Percentiles rank a stretch among this genome's conserved stretches.
Evolutionary conservation across 2,797 vertebrate genomes (phyloP).

Genomic region (Xenopus petersii): DNA sequence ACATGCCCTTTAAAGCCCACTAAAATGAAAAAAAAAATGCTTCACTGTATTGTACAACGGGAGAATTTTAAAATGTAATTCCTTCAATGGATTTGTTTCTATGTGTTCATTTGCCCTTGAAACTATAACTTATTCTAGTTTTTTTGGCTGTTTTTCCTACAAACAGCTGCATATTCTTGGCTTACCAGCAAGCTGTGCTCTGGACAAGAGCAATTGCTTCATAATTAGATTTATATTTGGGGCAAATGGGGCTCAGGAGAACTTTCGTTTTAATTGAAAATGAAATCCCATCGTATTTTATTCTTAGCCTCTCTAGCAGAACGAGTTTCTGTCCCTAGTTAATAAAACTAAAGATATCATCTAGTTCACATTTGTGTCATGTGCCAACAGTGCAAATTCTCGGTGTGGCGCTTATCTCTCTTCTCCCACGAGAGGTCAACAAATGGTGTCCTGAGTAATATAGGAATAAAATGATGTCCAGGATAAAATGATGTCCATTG

Average conservation of each 20-base stretch:
- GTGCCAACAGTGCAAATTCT: no score
- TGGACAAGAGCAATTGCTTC: not conserved
- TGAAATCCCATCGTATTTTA: constrained; percentile 16
- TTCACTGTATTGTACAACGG: no score
- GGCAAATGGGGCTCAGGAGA: constrained; percentile 2
- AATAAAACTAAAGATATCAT: constrained; percentile 30
- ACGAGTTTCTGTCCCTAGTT: constrained; percentile 40
- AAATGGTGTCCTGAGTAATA: no score
- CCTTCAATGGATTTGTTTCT: no score
- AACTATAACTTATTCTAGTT: not conserved
- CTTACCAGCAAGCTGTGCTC: no score
- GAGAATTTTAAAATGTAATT: no score
- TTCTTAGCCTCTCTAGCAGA: constrained; percentile 8
- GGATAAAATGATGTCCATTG: no score
- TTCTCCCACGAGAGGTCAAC: no score
- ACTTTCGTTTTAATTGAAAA: constrained; percentile 4
- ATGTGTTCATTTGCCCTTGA: not conserved
- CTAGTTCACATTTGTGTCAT: constrained; percentile 33
- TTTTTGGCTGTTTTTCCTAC: not conserved
- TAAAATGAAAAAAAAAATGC: no score
- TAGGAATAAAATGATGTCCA: no score
- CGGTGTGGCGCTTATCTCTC: no score
- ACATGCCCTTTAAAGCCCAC: no score
- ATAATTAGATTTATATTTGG: constrained; percentile 6
- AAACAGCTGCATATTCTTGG: not conserved